Base-by-base conservation (phyloP, 2,888 invertebrate genomes). In the Fissipunctia ypsillon region DNA sequence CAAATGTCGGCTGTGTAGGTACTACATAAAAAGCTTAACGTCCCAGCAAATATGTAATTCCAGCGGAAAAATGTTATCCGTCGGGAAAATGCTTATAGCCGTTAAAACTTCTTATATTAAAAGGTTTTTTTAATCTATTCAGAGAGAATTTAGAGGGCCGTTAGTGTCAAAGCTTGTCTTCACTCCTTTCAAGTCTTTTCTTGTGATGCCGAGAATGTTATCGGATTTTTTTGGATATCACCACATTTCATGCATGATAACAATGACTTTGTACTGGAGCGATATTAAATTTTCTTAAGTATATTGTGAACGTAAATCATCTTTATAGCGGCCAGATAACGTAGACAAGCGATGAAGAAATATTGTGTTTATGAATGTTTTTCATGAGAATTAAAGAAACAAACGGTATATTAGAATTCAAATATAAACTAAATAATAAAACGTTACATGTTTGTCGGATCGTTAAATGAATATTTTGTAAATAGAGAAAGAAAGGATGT, bases 121-220 rank as follows among this genome's bases (percentile, higher is more conserved):
- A 90, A 90, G 87, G 84, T 84, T 85, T 89, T 88, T 90, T 90
- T 92, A 91, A 91, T 92, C 89, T 91, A 89, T 92, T 90, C 88
- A 88, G 70, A 85, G 87, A 88, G 83, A 90, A 92, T 92, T 93
- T 92, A 91, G 88, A 88, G 88, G 88, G 90, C 88, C 89, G 90
- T 93, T 93, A 92, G 87, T 90, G 92, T 91, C 93, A 90, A 88
- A 89, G 88, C 87, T 76, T 83, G 87, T 89, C 84, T 88, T 88
- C 88, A 88, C 88, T 90, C 85, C 86, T 88, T 89, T 86, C 84
- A 84, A 85, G 83, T 87, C 81, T 80, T 91, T 90, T 87, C 88
- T 91, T 88, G 85, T 83, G 86, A 83, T 81, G 84, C 82, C 73
- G 81, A 84, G 85, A 90, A 91, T 89, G 87, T 90, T 86, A 86